phyloP scores from a whole-genome alignment of 2,113 vertebrate species.

The Talpa occidentalis region DNA sequence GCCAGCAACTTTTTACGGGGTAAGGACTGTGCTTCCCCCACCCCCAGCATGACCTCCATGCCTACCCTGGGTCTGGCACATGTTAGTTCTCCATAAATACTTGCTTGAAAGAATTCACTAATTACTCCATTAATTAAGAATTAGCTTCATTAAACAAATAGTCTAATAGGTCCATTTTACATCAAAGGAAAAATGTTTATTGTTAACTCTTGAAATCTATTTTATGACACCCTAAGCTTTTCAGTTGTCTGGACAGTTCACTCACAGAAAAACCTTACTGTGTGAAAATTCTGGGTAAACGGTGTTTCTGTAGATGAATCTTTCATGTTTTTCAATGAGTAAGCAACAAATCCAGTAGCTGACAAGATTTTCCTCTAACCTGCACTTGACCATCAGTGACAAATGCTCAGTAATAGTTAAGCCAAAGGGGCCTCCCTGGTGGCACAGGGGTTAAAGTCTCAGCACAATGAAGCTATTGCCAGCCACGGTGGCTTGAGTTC shows the following conservation, averaged over 20 bases:
- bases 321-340: slow-evolving; percentile 39
- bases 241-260: slow-evolving; percentile 25
- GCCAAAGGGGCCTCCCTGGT: neutral
- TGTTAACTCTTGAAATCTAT: neutral
- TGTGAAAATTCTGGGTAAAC: neutral
- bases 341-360: slow-evolving; percentile 33
- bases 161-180: neutral
- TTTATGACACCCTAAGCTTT: neutral
- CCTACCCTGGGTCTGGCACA: neutral
- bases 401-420: neutral
- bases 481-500: no score
- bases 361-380: neutral
- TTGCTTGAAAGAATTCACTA: neutral
- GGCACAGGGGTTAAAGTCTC: no score
- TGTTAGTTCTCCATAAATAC: neutral
- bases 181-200: neutral
- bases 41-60: neutral
- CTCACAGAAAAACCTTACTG: neutral
- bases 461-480: no score
- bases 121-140: neutral
- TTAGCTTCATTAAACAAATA: slow-evolving; percentile 18
- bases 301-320: slow-evolving; percentile 26
- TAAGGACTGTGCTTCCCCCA: rapidly evolving
- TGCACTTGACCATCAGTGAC: neutral
- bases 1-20: no score